Percentiles rank a stretch among this genome's conserved stretches.
phyloP scores from a whole-genome alignment of 1,140 invertebrate species.

The Papilio xuthus region DNA sequence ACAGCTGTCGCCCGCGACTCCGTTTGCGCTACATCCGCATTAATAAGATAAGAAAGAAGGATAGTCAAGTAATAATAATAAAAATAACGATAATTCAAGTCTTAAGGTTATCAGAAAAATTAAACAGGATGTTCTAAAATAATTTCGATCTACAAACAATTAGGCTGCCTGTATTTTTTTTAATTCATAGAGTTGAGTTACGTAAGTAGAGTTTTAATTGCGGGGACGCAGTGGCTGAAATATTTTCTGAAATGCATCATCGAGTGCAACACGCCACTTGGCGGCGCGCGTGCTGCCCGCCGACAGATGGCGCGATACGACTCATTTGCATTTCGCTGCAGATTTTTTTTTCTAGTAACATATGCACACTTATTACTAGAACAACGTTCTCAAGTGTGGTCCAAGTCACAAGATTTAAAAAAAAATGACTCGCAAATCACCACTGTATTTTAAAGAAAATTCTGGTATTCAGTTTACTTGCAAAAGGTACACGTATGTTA shows the following conservation, averaged over 20 bases:
- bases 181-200: slow-evolving; percentile 16
- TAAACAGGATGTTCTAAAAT: background rate
- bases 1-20: too few relatives aligned
- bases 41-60: too few relatives aligned
- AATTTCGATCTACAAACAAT: too few relatives aligned
- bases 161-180: background rate
- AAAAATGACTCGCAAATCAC: background rate
- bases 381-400: slow-evolving; percentile 52
- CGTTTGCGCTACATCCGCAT: too few relatives aligned
- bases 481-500: too few relatives aligned
- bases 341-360: slow-evolving; percentile 74
- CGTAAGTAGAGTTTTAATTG: slow-evolving; percentile 27
- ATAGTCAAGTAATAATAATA: too few relatives aligned
- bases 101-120: too few relatives aligned
- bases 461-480: background rate
- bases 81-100: too few relatives aligned
- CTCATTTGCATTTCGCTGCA: slow-evolving; percentile 77
- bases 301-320: slow-evolving; percentile 66
- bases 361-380: slow-evolving; percentile 61
- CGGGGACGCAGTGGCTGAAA: slow-evolving; percentile 30
- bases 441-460: too few relatives aligned
- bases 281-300: slow-evolving; percentile 53
- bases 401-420: slow-evolving; percentile 40
- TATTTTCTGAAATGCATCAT: slow-evolving; percentile 42
- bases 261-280: slow-evolving; percentile 56